A percentile compares a stretch with the other conserved stretches of the same genome.
Conservation (phyloP, 2,888 invertebrate genomes). For the Heliconius ethilla region DNA sequence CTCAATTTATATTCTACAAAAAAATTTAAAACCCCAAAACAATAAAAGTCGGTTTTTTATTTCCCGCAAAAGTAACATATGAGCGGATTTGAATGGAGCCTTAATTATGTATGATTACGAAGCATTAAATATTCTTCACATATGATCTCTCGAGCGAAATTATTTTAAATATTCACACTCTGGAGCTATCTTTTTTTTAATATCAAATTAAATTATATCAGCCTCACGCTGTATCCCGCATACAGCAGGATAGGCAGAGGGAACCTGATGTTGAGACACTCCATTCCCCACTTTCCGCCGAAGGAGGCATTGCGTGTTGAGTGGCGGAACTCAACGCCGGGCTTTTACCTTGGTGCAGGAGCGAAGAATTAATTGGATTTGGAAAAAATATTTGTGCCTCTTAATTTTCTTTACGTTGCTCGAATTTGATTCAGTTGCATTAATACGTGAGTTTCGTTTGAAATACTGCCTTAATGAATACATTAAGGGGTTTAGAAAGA, state of each 20-base stretch:
- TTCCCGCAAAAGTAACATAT: conserved; percentile 22
- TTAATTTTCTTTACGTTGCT: not conserved
- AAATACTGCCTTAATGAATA: conserved; percentile 8
- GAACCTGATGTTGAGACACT: no score
- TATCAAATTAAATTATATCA: no score
- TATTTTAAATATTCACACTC: conserved; percentile 1
- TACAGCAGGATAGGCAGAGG: no score
- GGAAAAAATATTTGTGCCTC: not conserved
- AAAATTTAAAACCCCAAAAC: conserved; percentile 17
- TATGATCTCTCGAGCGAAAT: conserved; percentile 22
- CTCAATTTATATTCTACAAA: conserved; percentile 4
- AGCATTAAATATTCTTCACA: conserved; percentile 34
- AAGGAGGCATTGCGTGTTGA: no score
- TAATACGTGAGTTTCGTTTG: not conserved
- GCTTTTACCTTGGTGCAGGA: no score
- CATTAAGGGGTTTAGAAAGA: not conserved
- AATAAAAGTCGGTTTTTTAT: conserved; percentile 15
- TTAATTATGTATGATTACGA: conserved; percentile 35
- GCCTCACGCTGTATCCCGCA: no score
- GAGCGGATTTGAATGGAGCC: conserved; percentile 39
- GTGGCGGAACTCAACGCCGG: not conserved
- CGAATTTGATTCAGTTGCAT: not conserved
- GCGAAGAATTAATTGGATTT: not conserved
- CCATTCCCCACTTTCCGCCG: no score
- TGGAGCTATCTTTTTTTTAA: not conserved